phyloP scores from a whole-genome alignment of 2,113 vertebrate species.

The Dasyprocta punctata region DNA sequence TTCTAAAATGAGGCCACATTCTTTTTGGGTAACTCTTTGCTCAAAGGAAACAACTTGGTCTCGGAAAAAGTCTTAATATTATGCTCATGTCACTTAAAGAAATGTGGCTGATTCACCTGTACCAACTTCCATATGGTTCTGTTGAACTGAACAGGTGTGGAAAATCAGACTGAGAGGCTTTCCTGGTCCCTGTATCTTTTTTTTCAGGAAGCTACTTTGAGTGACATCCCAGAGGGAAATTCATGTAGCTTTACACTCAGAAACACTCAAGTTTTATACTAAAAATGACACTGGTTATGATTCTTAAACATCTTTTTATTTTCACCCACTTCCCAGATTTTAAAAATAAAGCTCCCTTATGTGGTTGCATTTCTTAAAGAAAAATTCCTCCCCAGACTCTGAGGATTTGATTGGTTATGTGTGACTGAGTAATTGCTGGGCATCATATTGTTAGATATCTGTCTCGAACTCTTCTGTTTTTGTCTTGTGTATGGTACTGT shows the following conservation, averaged over 20 bases:
- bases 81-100: not conserved
- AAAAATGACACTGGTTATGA: not conserved
- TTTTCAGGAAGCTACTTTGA: slow-evolving; percentile 32
- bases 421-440: not conserved
- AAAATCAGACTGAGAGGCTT: not conserved
- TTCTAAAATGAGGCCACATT: not conserved
- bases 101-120: no score
- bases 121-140: not conserved
- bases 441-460: not conserved
- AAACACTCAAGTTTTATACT: not conserved
- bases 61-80: not conserved
- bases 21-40: not conserved
- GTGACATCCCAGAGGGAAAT: slow-evolving; percentile 43
- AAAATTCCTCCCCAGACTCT: slow-evolving; percentile 13
- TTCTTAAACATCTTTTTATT: not conserved
- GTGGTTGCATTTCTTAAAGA: slow-evolving; percentile 23
- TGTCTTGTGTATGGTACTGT: not conserved
- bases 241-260: not conserved
- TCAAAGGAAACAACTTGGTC: not conserved
- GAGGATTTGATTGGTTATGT: not conserved
- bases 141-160: not conserved
- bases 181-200: not conserved
- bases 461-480: not conserved
- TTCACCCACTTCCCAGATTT: slow-evolving; percentile 26
- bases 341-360: slow-evolving; percentile 41